Evolutionary conservation across 2,888 invertebrate species (phyloP).

Genomic region (Brassicogethes aeneus): DNA sequence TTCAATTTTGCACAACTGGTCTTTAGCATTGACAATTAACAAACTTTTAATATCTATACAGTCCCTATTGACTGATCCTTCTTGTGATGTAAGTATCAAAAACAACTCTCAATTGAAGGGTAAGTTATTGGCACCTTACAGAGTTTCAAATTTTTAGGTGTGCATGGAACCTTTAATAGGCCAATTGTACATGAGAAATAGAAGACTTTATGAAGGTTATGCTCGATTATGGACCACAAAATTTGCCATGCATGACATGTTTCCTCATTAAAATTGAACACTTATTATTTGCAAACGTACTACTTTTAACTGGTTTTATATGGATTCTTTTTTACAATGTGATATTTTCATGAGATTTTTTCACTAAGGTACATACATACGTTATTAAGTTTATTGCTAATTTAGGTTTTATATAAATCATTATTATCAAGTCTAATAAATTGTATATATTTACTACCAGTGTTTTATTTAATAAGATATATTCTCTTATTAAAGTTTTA

Average conservation of each 20-base stretch:
- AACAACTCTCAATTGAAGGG: background rate
- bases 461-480: no score
- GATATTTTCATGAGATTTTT: no score
- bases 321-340: no score
- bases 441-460: no score
- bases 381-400: no score
- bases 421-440: no score
- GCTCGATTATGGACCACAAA: constrained; percentile 84
- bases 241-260: constrained; percentile 70
- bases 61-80: constrained; percentile 83
- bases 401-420: no score
- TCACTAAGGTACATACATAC: no score
- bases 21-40: constrained; percentile 83
- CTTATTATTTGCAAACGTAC: no score
- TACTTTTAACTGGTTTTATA: no score
- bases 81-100: constrained; percentile 57
- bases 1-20: constrained; percentile 94
- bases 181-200: constrained; percentile 64
- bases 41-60: constrained; percentile 83
- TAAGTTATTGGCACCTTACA: background rate
- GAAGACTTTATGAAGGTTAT: constrained; percentile 64
- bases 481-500: no score
- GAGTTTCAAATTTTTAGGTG: constrained; percentile 44
- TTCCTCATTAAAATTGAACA: constrained; percentile 10
- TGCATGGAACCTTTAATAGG: constrained; percentile 87